Evolutionary conservation across 2,113 vertebrate genomes (phyloP).

Genomic region (Todiramphus chloris): DNA sequence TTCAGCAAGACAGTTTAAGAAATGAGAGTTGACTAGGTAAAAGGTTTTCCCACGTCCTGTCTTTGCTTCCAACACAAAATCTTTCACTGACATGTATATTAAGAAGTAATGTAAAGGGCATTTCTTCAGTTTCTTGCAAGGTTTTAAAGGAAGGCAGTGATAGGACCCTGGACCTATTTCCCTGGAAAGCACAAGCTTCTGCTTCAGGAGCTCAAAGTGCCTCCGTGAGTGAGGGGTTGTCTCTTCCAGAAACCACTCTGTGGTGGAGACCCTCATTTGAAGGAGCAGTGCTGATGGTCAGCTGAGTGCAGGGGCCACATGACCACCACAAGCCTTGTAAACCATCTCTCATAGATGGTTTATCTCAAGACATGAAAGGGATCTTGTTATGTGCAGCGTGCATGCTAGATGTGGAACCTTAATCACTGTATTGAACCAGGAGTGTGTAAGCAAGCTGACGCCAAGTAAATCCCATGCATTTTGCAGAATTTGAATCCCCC

Average conservation of each 20-base stretch:
- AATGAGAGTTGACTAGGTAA: not conserved
- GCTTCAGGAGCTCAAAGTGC: not conserved
- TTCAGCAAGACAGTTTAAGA: not conserved
- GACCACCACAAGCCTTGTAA: not conserved
- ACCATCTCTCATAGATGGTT: not conserved
- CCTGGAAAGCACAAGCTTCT: not conserved
- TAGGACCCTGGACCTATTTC: not conserved
- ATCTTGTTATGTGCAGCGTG: rapidly evolving
- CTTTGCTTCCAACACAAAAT: not conserved
- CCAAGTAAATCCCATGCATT: not conserved
- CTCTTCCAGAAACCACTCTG: not conserved
- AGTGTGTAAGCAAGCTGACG: rapidly evolving
- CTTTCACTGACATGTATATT: not conserved
- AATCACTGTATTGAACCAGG: not conserved
- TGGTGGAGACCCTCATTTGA: not conserved
- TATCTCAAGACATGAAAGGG: not conserved
- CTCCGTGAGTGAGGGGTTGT: not conserved
- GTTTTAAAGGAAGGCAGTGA: not conserved
- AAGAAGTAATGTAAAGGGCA: not conserved
- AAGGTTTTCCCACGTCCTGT: not conserved
- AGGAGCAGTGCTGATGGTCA: not conserved
- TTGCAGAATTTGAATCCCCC: not conserved
- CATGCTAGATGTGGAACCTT: not conserved
- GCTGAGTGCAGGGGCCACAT: rapidly evolving
- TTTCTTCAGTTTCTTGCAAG: not conserved